Evolutionary conservation across 1,140 invertebrate species (phyloP).

Genomic region (Hormaphis cornu): DNA sequence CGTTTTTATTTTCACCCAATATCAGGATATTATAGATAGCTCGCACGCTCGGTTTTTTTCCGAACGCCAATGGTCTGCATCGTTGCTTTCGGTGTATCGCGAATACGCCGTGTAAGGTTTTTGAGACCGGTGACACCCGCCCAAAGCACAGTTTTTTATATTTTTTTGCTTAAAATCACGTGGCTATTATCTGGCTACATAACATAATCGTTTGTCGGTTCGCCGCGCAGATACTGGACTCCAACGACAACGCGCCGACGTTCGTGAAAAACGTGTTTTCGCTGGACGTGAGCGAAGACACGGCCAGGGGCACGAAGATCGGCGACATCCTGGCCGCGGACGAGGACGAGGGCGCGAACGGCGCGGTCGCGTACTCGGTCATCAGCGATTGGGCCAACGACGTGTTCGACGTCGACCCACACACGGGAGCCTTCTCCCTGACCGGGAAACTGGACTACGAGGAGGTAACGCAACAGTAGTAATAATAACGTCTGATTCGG

Average conservation of each 20-base stretch:
- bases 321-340: constrained; percentile 74
- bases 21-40: too few relatives aligned
- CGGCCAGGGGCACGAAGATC: constrained; percentile 64
- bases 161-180: too few relatives aligned
- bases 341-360: constrained; percentile 73
- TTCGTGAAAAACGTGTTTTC: constrained; percentile 77
- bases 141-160: too few relatives aligned
- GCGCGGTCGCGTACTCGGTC: constrained; percentile 76
- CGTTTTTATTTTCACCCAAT: too few relatives aligned
- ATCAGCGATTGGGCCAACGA: constrained; percentile 90
- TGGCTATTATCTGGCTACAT: too few relatives aligned
- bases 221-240: constrained; percentile 66
- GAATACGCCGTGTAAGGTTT: too few relatives aligned
- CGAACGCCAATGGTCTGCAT: too few relatives aligned
- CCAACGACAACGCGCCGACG: constrained; percentile 87
- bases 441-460: constrained; percentile 86
- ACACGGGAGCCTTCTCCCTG: constrained; percentile 78
- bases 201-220: background rate
- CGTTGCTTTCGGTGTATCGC: too few relatives aligned
- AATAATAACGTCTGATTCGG: too few relatives aligned
- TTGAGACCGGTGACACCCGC: too few relatives aligned
- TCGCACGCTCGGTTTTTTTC: too few relatives aligned
- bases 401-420: constrained; percentile 83
- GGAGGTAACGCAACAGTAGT: constrained; percentile 53
- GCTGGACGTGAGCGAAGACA: constrained; percentile 80